Evolutionary conservation across 2,797 vertebrate species (phyloP), one percentile per base, ranked within the genome.

Genomic region (Sparidentex hasta): DNA sequence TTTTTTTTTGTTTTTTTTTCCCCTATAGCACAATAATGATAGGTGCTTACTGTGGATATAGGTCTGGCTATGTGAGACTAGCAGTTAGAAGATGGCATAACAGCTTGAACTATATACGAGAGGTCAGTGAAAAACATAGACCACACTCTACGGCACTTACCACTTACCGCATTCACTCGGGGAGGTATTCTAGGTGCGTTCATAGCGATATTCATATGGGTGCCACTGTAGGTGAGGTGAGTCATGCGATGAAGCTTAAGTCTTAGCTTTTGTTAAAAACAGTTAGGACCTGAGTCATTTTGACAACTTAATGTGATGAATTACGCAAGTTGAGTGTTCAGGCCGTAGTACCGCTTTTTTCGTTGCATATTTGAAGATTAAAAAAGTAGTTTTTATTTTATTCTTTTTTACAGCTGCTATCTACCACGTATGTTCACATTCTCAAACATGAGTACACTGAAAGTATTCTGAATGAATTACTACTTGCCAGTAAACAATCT

Each of bases 401-500:
- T n/a, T n/a, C n/a, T n/a, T n/a, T 21, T 48, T 55, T 3, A 9
- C 46, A 29, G 23, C 64, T 44, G 17, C 38, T 20, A 11, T 62
- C 21, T 68, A 5, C 3, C 5, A 46, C 7, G 33, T 41, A 3
- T 38, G 50, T 68, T 50, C 21, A 46, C 25, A 46, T 57, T 38
- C 33, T 38, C 44, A 18, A 46, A 7, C 23, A 43, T 20, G n/a
- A 48, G 38, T 43, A 27, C 4, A 3, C 33, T n/a, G 25, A 72
- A 8, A 63, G 13, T 18, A 17, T 14, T n/a, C 43, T 41, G 16
- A 64, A 55, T 20, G 12, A 1, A 56, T 51, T 57, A 4, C 5
- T 52, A 2, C 56, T 52, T 65, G 25, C 59, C 27, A 54, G 50
- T 25, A 54, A 76, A 68, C 44, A 27, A 11, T 54, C 55, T 51